phyloP scores from a whole-genome alignment of 2,888 invertebrate genomes.

The Lepas anatifera region DNA sequence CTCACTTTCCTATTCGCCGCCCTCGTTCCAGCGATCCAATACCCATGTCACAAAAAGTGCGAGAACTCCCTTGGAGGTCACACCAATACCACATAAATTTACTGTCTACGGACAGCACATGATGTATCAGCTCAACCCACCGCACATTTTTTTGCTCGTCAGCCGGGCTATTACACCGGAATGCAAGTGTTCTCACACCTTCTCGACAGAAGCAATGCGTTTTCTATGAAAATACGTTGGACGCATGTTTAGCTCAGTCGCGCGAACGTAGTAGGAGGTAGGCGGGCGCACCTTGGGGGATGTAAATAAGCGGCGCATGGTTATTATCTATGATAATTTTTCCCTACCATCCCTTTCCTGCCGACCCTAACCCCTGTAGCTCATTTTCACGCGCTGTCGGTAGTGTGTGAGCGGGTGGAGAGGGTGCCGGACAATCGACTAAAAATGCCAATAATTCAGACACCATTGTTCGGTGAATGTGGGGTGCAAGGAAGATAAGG shows the following conservation, averaged over 20 bases:
- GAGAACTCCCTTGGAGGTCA: too few relatives aligned
- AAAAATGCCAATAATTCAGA: neutral
- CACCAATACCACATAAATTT: too few relatives aligned
- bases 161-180: neutral
- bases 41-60: too few relatives aligned
- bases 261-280: neutral
- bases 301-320: neutral
- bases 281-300: neutral
- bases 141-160: neutral
- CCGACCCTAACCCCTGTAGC: neutral
- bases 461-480: neutral
- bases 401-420: neutral
- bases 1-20: too few relatives aligned
- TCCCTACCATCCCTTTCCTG: neutral
- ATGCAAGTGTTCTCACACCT: constrained; percentile 2
- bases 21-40: too few relatives aligned
- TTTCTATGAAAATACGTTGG: neutral
- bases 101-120: neutral
- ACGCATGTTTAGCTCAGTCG: neutral
- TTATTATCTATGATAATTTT: neutral
- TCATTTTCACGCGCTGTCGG: neutral
- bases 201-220: neutral
- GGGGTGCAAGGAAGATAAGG: too few relatives aligned
- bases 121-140: neutral
- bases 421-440: neutral